Evolutionary conservation across 2,797 vertebrate species (phyloP), one percentile per base, ranked within the genome.

Genomic region (Typhlichthys subterraneus): DNA sequence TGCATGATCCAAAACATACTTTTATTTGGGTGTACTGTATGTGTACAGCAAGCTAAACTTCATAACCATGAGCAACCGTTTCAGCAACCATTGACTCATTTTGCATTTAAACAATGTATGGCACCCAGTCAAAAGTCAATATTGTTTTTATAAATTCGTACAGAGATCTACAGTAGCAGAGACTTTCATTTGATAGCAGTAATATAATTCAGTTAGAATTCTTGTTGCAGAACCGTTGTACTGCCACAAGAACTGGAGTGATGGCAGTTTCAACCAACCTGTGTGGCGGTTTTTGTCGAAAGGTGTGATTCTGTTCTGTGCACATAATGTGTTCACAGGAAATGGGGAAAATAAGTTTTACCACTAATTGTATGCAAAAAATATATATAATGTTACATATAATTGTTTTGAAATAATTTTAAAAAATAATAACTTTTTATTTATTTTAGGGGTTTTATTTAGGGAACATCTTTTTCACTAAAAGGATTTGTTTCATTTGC

Each of bases 401-500:
- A 29, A 29, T 60, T 60, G 46, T 66, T 75, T 82, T 61, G 68
- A 66, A 57, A 31, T 53, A 50, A 52, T 51, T 64, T 65, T 56
- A 64, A 29, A 29, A 29, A 23, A 23, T 23, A 23, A 23, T 23
- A 29, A 4, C 23, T 29, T 79, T 63, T 51, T 52, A 19, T 13
- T n/a, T 42, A 42, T 42, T 61, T 55, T 19, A 15, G 54, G 53
- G 49, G 42, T 46, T 17, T 15, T 45, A 42, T 57, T 38, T 14
- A 38, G 13, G 60, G 13, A 10, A 57, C 29, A 45, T 50, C 52
- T 74, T 84, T 77, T 71, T 75, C 50, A 71, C 61, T 23, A 65
- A 59, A 68, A 73, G 58, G 73, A 55, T 77, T 83, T 78, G 66
- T 68, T 83, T 85, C 73, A 70, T 84, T 57, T 70, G 75, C 83